Conservation (phyloP, 2,113 vertebrate species). For the Perca schrenkii region DNA sequence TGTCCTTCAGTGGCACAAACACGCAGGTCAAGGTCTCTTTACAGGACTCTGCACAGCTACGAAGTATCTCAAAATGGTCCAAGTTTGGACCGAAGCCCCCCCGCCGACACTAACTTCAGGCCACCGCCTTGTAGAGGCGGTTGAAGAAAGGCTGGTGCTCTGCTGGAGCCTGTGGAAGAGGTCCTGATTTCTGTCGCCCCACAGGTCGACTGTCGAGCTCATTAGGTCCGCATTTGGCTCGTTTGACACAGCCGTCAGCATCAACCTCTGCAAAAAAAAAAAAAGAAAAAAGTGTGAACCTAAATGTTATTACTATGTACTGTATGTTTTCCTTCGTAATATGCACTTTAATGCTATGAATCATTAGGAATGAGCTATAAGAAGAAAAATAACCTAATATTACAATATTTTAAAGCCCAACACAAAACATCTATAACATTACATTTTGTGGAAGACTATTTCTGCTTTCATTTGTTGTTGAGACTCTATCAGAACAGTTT, state of each 20-base stretch:
- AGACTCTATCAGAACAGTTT: too few species aligned
- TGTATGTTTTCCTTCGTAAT: neutral
- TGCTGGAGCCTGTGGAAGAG: conserved; percentile 82
- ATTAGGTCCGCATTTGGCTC: conserved; percentile 60
- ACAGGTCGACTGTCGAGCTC: conserved; percentile 59
- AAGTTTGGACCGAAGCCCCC: conserved; percentile 92
- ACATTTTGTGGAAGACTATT: neutral
- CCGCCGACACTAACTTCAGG: conserved; percentile 96
- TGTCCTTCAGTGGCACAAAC: conserved; percentile 95
- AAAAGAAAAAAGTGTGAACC: conserved; percentile 1
- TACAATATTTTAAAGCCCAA: neutral
- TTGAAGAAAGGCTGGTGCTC: conserved; percentile 97
- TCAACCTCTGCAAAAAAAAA: conserved; percentile 63
- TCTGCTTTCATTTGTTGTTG: neutral
- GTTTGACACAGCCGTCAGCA: conserved; percentile 73
- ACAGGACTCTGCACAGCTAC: conserved; percentile 91
- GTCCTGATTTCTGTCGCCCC: conserved; percentile 72
- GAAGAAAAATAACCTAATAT: too few species aligned
- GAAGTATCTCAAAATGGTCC: conserved; percentile 93
- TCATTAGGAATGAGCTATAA: too few species aligned
- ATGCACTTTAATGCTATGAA: neutral
- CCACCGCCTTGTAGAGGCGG: conserved; percentile 96
- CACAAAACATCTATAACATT: neutral
- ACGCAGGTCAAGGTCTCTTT: conserved; percentile 93
- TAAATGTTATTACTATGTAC: neutral